phyloP scores from a whole-genome alignment of 2,113 vertebrate genomes.

The Verasper variegatus region DNA sequence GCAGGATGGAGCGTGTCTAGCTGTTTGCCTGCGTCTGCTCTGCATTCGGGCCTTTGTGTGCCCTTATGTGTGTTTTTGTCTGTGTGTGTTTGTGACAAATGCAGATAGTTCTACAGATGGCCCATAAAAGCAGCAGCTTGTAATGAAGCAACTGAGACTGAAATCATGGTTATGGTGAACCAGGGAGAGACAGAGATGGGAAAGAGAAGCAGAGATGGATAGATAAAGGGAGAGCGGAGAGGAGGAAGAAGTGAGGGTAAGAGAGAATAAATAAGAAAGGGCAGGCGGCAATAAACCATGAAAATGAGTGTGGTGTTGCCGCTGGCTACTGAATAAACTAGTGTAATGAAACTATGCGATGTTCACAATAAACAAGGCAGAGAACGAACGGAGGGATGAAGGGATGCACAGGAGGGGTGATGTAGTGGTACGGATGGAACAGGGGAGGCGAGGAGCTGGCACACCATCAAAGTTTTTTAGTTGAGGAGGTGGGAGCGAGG shows the following conservation, averaged over 20 bases:
- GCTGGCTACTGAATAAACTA: constrained; percentile 67
- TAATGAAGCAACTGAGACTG: constrained; percentile 80
- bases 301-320: constrained; percentile 53
- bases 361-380: constrained; percentile 61
- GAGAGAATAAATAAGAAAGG: constrained; percentile 66
- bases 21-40: constrained; percentile 11
- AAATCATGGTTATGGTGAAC: constrained; percentile 79
- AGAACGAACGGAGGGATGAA: constrained; percentile 26
- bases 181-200: constrained; percentile 55
- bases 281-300: constrained; percentile 64
- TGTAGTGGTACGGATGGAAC: constrained; percentile 20
- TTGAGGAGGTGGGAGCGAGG: constrained; percentile 1
- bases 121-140: constrained; percentile 80
- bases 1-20: constrained; percentile 4
- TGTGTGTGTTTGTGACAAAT: constrained; percentile 53
- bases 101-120: constrained; percentile 78
- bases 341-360: constrained; percentile 69
- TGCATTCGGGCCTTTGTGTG: constrained; percentile 14
- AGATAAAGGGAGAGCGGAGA: constrained; percentile 21
- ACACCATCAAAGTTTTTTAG: constrained; percentile 37
- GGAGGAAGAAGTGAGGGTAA: constrained; percentile 41
- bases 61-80: not conserved
- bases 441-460: constrained; percentile 13
- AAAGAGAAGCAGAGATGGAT: constrained; percentile 44
- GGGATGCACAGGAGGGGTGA: constrained; percentile 41